phyloP scores from a whole-genome alignment of 2,113 vertebrate species.

The Raja brachyura region DNA sequence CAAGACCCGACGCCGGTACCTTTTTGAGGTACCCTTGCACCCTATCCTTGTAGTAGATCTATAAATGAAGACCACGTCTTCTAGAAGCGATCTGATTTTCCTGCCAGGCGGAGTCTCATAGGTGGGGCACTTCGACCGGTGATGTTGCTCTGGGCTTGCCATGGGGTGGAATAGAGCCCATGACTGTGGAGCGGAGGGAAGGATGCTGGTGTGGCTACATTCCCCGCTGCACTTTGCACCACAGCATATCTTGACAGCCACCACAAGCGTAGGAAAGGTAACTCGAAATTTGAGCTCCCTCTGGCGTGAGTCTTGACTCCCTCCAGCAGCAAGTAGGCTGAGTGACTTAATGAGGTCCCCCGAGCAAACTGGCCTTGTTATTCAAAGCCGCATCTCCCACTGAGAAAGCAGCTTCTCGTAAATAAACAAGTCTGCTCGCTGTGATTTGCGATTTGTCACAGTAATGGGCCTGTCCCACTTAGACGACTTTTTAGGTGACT shows the following conservation, averaged over 20 bases:
- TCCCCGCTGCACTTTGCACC: neutral
- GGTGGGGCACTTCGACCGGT: neutral
- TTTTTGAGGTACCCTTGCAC: too few relatives aligned
- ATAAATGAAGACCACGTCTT: too few relatives aligned
- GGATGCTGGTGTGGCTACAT: neutral
- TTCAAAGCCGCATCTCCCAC: neutral
- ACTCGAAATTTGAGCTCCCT: neutral
- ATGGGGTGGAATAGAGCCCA: too few relatives aligned
- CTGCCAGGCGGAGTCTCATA: too few relatives aligned
- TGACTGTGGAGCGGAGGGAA: too few relatives aligned
- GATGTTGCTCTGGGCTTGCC: too few relatives aligned
- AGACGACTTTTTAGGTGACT: too few relatives aligned
- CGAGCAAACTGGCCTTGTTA: neutral
- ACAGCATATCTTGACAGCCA: neutral
- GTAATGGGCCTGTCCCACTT: too few relatives aligned
- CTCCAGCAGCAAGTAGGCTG: too few relatives aligned
- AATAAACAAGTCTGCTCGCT: neutral
- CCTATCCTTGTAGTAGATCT: too few relatives aligned
- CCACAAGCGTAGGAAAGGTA: neutral
- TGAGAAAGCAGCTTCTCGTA: neutral
- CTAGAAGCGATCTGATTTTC: too few relatives aligned
- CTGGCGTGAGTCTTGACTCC: neutral
- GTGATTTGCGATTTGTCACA: neutral
- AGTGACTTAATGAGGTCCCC: neutral
- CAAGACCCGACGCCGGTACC: too few relatives aligned